Conservation (phyloP, 2,797 vertebrate species). For the Pipistrellus kuhlii region DNA sequence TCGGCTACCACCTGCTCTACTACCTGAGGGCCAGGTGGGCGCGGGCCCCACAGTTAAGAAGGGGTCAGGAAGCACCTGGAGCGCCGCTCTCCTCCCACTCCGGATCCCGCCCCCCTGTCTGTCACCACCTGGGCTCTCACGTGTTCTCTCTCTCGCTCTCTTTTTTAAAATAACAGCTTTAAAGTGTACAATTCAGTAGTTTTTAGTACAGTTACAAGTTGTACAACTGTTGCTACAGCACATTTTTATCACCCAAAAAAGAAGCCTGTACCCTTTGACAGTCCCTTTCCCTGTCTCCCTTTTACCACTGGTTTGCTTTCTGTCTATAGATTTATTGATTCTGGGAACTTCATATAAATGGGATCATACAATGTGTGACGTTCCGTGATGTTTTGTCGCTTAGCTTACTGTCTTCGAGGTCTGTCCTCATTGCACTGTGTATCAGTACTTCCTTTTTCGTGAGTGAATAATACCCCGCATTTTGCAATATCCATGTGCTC, state of each 20-base stretch:
- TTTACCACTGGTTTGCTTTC: neutral
- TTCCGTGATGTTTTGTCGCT: neutral
- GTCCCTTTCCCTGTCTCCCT: neutral
- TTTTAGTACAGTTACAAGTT: neutral
- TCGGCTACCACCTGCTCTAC: slow-evolving; percentile 97
- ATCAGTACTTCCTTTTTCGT: neutral
- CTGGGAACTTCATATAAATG: neutral
- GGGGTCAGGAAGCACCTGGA: neutral
- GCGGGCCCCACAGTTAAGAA: neutral
- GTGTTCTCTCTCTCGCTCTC: too few relatives aligned
- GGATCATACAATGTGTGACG: neutral
- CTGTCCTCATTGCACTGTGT: too few relatives aligned
- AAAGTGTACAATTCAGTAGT: neutral
- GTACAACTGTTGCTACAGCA: neutral
- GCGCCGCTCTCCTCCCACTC: rapidly evolving
- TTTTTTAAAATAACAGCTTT: neutral
- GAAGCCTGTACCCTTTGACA: rapidly evolving
- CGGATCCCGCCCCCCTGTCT: neutral
- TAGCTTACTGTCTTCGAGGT: neutral
- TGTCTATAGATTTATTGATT: neutral
- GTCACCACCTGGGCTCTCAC: neutral
- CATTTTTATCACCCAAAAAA: neutral
- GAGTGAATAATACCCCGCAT: too few relatives aligned
- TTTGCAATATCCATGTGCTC: neutral
- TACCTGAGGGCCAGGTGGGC: slow-evolving; percentile 93